phyloP scores from a whole-genome alignment of 1,140 invertebrate genomes.

The Pomacea maculata region DNA sequence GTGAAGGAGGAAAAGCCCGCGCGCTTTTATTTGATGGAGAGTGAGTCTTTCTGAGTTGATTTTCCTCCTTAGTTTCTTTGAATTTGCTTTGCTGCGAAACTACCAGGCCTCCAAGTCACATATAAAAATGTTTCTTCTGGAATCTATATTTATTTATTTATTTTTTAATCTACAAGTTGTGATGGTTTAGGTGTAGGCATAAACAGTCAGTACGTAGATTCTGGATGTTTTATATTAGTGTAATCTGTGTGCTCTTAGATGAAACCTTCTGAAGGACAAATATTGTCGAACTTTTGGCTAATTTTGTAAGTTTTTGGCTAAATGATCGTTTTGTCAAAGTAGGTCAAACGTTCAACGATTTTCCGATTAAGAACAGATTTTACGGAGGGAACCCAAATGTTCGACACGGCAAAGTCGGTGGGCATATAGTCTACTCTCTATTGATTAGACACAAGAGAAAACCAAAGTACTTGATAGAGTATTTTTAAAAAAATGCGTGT shows the following conservation, averaged over 20 bases:
- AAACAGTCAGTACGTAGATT: too few species aligned
- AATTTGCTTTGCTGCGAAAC: not conserved
- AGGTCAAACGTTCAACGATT: too few species aligned
- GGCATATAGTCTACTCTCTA: not conserved
- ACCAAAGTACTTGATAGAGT: not conserved
- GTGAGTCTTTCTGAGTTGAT: not conserved
- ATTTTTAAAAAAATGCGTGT: not conserved
- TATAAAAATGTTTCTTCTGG: not conserved
- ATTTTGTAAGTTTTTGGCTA: too few species aligned
- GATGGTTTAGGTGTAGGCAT: too few species aligned
- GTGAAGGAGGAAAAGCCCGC: not conserved
- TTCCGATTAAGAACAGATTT: too few species aligned
- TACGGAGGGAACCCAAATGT: too few species aligned
- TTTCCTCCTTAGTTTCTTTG: not conserved
- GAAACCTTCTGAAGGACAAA: too few species aligned
- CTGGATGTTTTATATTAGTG: too few species aligned
- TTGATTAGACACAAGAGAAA: not conserved
- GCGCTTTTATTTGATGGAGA: slow-evolving; percentile 19
- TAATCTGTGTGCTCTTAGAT: too few species aligned
- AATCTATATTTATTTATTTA: not conserved
- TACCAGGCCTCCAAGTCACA: not conserved
- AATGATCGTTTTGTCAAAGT: too few species aligned
- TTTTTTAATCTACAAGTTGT: not conserved
- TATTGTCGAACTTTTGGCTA: too few species aligned
- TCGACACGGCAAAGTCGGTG: too few species aligned